phyloP scores from a whole-genome alignment of 2,888 invertebrate genomes.

The Muschampia plurimacula region DNA sequence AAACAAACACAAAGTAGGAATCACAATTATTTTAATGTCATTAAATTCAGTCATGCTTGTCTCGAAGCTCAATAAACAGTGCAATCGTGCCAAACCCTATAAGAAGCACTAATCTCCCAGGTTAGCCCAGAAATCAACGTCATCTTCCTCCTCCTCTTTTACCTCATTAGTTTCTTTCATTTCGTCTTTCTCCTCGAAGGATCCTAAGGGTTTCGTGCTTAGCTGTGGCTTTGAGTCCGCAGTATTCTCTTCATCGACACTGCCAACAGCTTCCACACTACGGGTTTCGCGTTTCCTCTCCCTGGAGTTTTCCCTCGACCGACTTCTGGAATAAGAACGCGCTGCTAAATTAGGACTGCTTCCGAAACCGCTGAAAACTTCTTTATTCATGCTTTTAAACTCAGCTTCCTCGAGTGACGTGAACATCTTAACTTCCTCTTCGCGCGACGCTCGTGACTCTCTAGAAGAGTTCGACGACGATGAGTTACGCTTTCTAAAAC shows the following conservation, averaged over 20 bases:
- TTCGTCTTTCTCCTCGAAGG: slow-evolving; percentile 76
- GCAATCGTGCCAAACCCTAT: slow-evolving; percentile 65
- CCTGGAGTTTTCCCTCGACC: slow-evolving; percentile 73
- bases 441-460: slow-evolving; percentile 87
- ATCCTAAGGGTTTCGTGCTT: slow-evolving; percentile 65
- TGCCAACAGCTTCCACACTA: slow-evolving; percentile 65
- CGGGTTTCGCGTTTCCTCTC: slow-evolving; percentile 66
- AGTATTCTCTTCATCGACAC: slow-evolving; percentile 54
- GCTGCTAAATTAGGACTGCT: slow-evolving; percentile 82
- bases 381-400: slow-evolving; percentile 71
- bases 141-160: slow-evolving; percentile 70
- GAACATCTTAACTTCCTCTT: slow-evolving; percentile 87
- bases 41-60: slow-evolving; percentile 77
- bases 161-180: slow-evolving; percentile 67
- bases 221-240: slow-evolving; percentile 53
- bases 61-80: slow-evolving; percentile 63
- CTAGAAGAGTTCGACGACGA: slow-evolving; percentile 87
- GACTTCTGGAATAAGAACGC: slow-evolving; percentile 85
- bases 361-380: slow-evolving; percentile 60
- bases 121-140: slow-evolving; percentile 78
- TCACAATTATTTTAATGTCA: slow-evolving; percentile 69
- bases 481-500: slow-evolving; percentile 86
- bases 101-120: slow-evolving; percentile 72
- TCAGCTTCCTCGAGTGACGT: slow-evolving; percentile 88
- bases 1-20: slow-evolving; percentile 70